Evolutionary conservation across 2,797 vertebrate genomes (phyloP), one percentile per base, ranked within the genome.

Genomic region (Philypnodon macrostomus): DNA sequence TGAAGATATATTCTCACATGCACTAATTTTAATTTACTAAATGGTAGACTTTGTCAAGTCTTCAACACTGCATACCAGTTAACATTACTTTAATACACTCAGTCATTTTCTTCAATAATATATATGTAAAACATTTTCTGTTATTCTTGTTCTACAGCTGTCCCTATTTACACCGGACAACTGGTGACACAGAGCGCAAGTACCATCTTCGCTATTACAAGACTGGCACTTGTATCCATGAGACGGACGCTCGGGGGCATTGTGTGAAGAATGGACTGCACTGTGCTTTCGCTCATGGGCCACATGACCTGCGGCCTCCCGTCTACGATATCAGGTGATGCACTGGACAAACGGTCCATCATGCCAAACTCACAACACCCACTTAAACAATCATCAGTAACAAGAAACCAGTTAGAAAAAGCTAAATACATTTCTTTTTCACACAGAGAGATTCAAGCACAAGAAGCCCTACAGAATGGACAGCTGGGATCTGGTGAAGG

Each of bases 201-300:
- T 97, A 96, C 84, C 95, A 96, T 83, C 91, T 97, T 69, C 92
- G 94, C 73, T 96, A 97, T 79, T 97, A 97, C 81, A 96, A 97
- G 89, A 96, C 95, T 2, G 94, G 94, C 78, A 95, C 92, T 14
- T 96, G 95, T 78, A 95, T 95, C 81, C 94, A 96, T 18, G 94
- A 95, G 84, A 97, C 94, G 0, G 95, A 96, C 8, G 92, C 92
- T 29, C 91, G 93, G 30, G 95, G 94, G 57, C 93, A 96, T 83
- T 97, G 94, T 66, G 92, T 92, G 69, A 95, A 93, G 89, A 97
- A 96, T 48, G 95, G 95, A 55, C 89, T 91, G 41, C 94, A 97
- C 87, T 97, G 95, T 79, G 95, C 95, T 71, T 96, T 97, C n/a
- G 95, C 95, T 53, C 94, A 96, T 8, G 94, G 94, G 42, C 94